A percentile compares a stretch with the other conserved stretches of the same genome.
Evolutionary conservation across 2,888 invertebrate species (phyloP).

Genomic region (Sinodicranocentrus sp.): DNA sequence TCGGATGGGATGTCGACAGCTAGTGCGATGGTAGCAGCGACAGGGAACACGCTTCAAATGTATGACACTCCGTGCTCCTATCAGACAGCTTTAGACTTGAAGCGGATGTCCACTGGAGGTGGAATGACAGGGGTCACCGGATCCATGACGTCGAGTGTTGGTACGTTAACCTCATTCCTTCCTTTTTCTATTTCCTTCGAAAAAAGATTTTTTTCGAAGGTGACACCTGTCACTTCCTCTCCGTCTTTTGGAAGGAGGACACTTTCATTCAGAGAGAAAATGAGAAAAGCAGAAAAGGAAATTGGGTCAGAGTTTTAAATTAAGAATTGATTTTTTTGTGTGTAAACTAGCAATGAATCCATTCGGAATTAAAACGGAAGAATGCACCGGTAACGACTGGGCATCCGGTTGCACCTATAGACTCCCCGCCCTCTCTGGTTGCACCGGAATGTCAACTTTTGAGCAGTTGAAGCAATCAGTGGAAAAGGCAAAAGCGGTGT

Average conservation of each 20-base stretch:
- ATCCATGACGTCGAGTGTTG: conserved; percentile 76
- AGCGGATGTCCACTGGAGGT: conserved; percentile 80
- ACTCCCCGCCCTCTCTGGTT: conserved; percentile 80
- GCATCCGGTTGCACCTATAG: conserved; percentile 83
- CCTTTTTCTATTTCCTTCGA: conserved; percentile 30
- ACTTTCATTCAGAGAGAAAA: background rate
- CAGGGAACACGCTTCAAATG: conserved; percentile 81
- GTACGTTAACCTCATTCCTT: conserved; percentile 67
- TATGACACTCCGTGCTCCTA: conserved; percentile 97
- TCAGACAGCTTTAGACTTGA: conserved; percentile 89
- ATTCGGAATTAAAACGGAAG: conserved; percentile 76
- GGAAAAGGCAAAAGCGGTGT: conserved; percentile 92
- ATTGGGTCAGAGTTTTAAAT: background rate
- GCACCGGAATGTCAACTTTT: conserved; percentile 84
- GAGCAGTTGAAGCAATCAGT: conserved; percentile 94
- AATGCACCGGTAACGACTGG: conserved; percentile 77
- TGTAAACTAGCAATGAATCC: conserved; percentile 76
- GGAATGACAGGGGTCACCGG: conserved; percentile 76
- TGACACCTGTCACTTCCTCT: conserved; percentile 27
- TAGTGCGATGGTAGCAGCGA: conserved; percentile 75
- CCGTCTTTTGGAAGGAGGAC: background rate
- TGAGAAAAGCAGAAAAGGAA: background rate
- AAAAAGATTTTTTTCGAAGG: conserved; percentile 11
- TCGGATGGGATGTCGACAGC: conserved; percentile 75
- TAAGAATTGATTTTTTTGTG: conserved; percentile 14